A percentile compares a stretch with the other conserved stretches of the same genome.
Evolutionary conservation across 2,888 invertebrate species (phyloP).

Genomic region (Bombylius discolor): DNA sequence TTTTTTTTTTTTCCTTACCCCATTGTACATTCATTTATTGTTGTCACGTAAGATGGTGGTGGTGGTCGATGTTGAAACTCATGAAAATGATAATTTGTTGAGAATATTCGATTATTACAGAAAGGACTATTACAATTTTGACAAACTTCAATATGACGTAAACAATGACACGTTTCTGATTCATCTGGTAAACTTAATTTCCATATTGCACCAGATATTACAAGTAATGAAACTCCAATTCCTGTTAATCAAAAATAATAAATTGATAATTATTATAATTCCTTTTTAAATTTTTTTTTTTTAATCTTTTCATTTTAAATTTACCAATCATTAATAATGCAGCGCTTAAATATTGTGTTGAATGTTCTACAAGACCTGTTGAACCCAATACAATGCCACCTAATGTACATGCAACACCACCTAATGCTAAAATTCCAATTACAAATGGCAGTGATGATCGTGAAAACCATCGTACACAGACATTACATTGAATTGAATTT

Average conservation of each 20-base stretch:
- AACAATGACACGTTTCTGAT: slow-evolving; percentile 52
- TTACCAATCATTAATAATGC: slow-evolving; percentile 32
- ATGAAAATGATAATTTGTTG: slow-evolving; percentile 86
- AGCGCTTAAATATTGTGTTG: slow-evolving; percentile 33
- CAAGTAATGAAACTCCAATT: slow-evolving; percentile 84
- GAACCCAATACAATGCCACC: slow-evolving; percentile 35
- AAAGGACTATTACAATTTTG: slow-evolving; percentile 48
- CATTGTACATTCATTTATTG: slow-evolving; percentile 62
- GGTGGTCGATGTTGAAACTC: slow-evolving; percentile 93
- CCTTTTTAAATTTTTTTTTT: not conserved
- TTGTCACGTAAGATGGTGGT: slow-evolving; percentile 90
- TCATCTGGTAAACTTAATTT: slow-evolving; percentile 69
- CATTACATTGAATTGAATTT: not conserved
- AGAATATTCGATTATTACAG: slow-evolving; percentile 64
- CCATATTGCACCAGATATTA: slow-evolving; percentile 92
- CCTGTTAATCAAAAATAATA: slow-evolving; percentile 42
- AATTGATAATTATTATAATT: too few species aligned
- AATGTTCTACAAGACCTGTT: slow-evolving; percentile 33
- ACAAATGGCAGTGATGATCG: slow-evolving; percentile 33
- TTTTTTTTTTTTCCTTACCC: too few species aligned
- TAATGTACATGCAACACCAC: slow-evolving; percentile 33
- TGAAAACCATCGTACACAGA: slow-evolving; percentile 22
- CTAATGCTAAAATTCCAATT: slow-evolving; percentile 32
- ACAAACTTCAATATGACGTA: slow-evolving; percentile 41
- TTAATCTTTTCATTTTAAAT: not conserved